Evolutionary conservation across 1,140 invertebrate species (phyloP), one percentile per base, ranked within the genome.

Genomic region (Drosophila parabipectinata): DNA sequence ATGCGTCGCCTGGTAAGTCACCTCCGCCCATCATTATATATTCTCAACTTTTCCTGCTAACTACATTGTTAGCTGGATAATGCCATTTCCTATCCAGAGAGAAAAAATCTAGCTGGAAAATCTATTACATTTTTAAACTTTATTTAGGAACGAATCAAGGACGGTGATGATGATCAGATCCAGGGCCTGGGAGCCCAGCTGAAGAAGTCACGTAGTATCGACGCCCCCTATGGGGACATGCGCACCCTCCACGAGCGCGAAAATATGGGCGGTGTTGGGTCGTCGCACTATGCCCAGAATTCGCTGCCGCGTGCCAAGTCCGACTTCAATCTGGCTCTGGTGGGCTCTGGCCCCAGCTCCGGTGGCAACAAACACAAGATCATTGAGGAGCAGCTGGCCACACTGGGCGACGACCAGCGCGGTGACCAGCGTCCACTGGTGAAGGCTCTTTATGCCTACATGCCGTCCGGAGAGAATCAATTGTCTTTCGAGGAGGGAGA

Each of bases 401-500:
- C 52, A 5, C 12, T 76, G 21, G 62, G 32, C 4, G 69, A 73
- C 8, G 76, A 72, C 37, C 77, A 83, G 54, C 75, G 90, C 1
- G 90, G 90, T 10, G 90, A 91, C 67, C 90, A 91, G 69, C 80
- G 90, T 14, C 90, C 90, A 1, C 92, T 97, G 44, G 97, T 96
- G 1, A 94, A 96, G 68, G 97, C 97, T 9, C 92, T 98, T 10
- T 98, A 98, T 82, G 96, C 97, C 44, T 98, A 98, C 92, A 93
- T 97, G 47, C 97, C 97, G 15, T 97, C 96, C 55, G 97, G 97
- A 4, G 97, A 98, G 78, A 98, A 97, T 93, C 97, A 98, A 92
- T 93, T 98, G 37, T 97, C 96, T 81, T 98, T 98, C 92, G 94
- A 97, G 59, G 97, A 98, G 92, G 97, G 97, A 71, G 98, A 98